These are phyloP conservation scores for Euglossa dilemma DNA, from an alignment of 1,140 invertebrate genomes.

Conservation along the genomic window DNA sequence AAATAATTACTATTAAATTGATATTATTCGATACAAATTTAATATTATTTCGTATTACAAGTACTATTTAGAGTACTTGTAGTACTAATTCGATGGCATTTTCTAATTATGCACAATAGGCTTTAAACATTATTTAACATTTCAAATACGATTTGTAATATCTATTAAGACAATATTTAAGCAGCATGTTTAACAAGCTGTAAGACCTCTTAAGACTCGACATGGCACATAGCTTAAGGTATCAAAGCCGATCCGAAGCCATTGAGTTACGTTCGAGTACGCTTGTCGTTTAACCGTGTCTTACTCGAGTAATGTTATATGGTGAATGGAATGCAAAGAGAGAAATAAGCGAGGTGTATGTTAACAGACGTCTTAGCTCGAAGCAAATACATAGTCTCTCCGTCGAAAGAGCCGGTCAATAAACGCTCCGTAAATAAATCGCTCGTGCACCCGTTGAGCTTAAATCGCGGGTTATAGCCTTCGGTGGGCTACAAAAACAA, in stretches of 20 bases:
- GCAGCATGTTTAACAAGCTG: no score
- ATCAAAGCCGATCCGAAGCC: not conserved
- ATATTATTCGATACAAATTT: no score
- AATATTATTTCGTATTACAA: no score
- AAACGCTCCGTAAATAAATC: constrained; percentile 57
- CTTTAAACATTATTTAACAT: no score
- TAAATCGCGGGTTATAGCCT: not conserved
- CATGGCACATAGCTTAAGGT: no score
- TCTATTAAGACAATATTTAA: no score
- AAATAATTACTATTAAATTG: no score
- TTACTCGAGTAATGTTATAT: not conserved
- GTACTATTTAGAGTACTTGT: no score
- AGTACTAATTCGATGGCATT: no score
- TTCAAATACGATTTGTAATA: no score
- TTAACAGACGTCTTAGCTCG: constrained; percentile 25
- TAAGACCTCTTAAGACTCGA: no score
- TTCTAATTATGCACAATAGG: no score
- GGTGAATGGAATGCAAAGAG: not conserved
- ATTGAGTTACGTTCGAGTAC: not conserved
- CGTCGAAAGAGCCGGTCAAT: constrained; percentile 46
- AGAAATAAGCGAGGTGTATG: not conserved
- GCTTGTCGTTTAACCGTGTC: not conserved
- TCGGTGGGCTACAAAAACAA: constrained; percentile 8
- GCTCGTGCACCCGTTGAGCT: constrained; percentile 1
- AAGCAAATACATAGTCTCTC: constrained; percentile 8